Base-by-base conservation (phyloP, 64 coral and sea anemone species). In the Stichodactyla helianthus region DNA sequence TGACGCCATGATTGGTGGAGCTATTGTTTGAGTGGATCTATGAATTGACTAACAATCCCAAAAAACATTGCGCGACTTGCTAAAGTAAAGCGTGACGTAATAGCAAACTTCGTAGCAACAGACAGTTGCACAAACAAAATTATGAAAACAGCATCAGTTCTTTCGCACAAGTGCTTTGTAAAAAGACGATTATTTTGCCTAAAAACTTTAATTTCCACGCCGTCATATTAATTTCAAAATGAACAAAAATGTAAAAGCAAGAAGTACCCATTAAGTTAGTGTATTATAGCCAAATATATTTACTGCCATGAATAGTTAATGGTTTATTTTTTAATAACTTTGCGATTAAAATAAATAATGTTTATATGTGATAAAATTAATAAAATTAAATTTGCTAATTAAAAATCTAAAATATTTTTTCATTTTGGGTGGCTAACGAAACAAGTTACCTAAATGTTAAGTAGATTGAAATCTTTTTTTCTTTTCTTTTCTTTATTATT, bases 341-440 rank as follows among this genome's bases (percentile, higher is more conserved):
- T 26, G 27, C 27, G 0, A 31, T 58, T 58, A 58, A 9, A 58
- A 2, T 44, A 74, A 74, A 26, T 8, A 71, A 28, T 74, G 25
- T 74, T 31, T 31, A 31, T 74, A 31, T 35, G 25, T 74, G 68
- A n/a, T 65, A n/a, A 19, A 65, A 6, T 65, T n/a, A 22, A 65
- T 65, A 18, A 44, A 44, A 44, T 44, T 44, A 44, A 44, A 44
- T 44, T 44, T 44, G 1, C 35, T 44, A 44, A 44, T 44, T 44
- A 44, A n/a, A 65, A 65, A 65, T n/a, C 62, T 65, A 65, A 65
- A 65, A 65, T 65, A 65, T 65, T 65, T n/a, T 65, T n/a, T n/a
- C 56, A 59, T 10, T 65, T 9, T n/a, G 19, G 20, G 62, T 65
- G 62, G 5, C 19, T 22, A 9, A n/a, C 22, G 22, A 65, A 65